A percentile compares a stretch with the other conserved stretches of the same genome.
phyloP scores from a whole-genome alignment of 2,797 vertebrate species.

The Enteromius thamalakanensis region DNA sequence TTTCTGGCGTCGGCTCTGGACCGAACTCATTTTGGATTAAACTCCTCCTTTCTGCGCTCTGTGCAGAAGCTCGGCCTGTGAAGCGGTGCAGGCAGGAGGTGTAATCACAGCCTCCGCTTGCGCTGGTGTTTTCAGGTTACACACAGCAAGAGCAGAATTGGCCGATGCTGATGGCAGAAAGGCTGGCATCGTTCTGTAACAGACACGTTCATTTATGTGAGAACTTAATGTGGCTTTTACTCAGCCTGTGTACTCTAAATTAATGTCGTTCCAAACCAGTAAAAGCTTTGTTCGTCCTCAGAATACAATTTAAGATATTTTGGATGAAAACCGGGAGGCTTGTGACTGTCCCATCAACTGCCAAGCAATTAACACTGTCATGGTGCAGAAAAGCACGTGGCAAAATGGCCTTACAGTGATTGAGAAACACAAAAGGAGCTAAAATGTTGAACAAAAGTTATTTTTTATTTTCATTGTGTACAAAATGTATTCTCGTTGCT shows the following conservation, averaged over 20 bases:
- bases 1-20: slow-evolving; percentile 20
- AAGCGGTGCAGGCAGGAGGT: slow-evolving; percentile 24
- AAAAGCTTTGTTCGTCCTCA: too few species aligned
- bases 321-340: too few species aligned
- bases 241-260: not conserved
- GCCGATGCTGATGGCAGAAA: slow-evolving; percentile 7
- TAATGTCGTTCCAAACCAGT: too few species aligned
- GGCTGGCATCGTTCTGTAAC: slow-evolving; percentile 4
- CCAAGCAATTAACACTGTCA: too few species aligned
- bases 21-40: slow-evolving; percentile 24
- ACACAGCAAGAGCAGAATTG: slow-evolving; percentile 27
- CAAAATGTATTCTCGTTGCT: too few species aligned
- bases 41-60: slow-evolving; percentile 10
- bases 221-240: not conserved
- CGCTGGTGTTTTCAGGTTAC: slow-evolving; percentile 33
- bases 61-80: slow-evolving; percentile 10
- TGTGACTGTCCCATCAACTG: too few species aligned
- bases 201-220: slow-evolving; percentile 1
- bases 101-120: slow-evolving; percentile 42
- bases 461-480: too few species aligned
- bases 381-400: too few species aligned
- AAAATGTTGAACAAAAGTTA: too few species aligned
- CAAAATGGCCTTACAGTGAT: too few species aligned
- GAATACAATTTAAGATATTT: too few species aligned
- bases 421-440: too few species aligned